These are phyloP conservation scores for Syngnathoides biaculeatus DNA, from an alignment of 2,113 vertebrate genomes.

Conservation along the genomic window DNA sequence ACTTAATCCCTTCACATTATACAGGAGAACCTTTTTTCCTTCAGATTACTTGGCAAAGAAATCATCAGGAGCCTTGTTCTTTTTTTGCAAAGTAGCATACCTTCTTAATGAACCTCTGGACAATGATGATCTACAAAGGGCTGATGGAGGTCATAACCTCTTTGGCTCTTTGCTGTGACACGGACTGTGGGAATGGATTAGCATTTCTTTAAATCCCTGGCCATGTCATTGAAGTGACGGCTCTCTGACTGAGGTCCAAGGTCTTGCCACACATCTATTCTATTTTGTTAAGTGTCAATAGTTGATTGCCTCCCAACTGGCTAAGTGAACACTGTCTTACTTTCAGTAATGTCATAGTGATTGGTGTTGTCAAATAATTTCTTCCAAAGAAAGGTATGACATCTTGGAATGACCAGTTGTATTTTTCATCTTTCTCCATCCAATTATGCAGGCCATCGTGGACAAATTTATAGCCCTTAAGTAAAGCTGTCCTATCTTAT, in stretches of 20 bases:
- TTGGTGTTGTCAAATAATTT: conserved; percentile 16
- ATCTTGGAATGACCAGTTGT: conserved; percentile 13
- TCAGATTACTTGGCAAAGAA: conserved; percentile 29
- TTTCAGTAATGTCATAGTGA: conserved; percentile 3
- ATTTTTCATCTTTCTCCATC: neutral
- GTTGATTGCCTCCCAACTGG: conserved; percentile 11
- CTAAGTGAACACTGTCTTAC: conserved; percentile 1
- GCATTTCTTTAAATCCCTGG: conserved; percentile 37
- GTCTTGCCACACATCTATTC: conserved; percentile 44
- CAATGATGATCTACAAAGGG: conserved; percentile 28
- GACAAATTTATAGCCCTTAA: conserved; percentile 23
- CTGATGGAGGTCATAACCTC: conserved; percentile 41
- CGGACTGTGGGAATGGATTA: conserved; percentile 63
- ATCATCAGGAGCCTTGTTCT: conserved; percentile 1
- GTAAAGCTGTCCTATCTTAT: neutral
- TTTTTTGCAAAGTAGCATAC: conserved; percentile 12
- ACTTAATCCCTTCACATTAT: conserved; percentile 32
- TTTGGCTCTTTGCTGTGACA: conserved; percentile 51
- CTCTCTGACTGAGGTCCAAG: conserved; percentile 47
- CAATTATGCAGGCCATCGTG: conserved; percentile 19
- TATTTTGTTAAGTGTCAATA: conserved; percentile 26
- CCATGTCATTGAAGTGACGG: conserved; percentile 56
- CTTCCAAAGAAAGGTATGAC: neutral
- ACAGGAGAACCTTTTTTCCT: neutral
- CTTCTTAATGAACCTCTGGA: conserved; percentile 38